A percentile compares a stretch with the other conserved stretches of the same genome.
Evolutionary conservation across 2,797 vertebrate genomes (phyloP).

Genomic region (Muscicapa striata): DNA sequence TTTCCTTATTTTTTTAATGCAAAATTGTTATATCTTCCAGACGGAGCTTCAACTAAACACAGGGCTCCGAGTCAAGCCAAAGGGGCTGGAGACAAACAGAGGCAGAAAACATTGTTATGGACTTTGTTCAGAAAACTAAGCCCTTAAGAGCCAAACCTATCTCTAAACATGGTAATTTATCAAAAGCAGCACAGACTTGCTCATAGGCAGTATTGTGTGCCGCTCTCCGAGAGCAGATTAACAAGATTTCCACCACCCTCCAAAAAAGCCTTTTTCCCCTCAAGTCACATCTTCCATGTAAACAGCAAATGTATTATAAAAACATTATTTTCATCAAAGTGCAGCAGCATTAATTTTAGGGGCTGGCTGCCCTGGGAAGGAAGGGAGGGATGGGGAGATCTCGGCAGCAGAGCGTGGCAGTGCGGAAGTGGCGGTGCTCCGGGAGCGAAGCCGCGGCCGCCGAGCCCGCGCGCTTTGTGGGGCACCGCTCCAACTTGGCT

Average conservation of each 20-base stretch:
- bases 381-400: constrained; percentile 34
- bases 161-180: constrained; percentile 85
- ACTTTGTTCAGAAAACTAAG: constrained; percentile 84
- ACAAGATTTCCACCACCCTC: constrained; percentile 75
- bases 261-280: constrained; percentile 73
- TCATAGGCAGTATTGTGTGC: constrained; percentile 77
- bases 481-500: constrained; percentile 16
- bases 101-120: constrained; percentile 80
- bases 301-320: constrained; percentile 77
- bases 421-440: constrained; percentile 26
- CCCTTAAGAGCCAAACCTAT: constrained; percentile 82
- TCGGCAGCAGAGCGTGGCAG: background rate
- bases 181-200: constrained; percentile 82
- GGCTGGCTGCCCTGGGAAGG: constrained; percentile 37
- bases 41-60: constrained; percentile 80
- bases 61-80: constrained; percentile 82
- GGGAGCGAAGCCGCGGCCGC: background rate
- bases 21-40: constrained; percentile 84
- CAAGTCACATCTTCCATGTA: constrained; percentile 78
- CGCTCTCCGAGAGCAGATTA: constrained; percentile 78
- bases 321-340: constrained; percentile 78
- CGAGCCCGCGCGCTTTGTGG: background rate
- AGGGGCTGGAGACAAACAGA: constrained; percentile 82
- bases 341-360: constrained; percentile 69
- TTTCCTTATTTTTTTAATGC: constrained; percentile 83